Evolutionary conservation across 2,113 vertebrate genomes (phyloP).

Genomic region (Cettia cetti): DNA sequence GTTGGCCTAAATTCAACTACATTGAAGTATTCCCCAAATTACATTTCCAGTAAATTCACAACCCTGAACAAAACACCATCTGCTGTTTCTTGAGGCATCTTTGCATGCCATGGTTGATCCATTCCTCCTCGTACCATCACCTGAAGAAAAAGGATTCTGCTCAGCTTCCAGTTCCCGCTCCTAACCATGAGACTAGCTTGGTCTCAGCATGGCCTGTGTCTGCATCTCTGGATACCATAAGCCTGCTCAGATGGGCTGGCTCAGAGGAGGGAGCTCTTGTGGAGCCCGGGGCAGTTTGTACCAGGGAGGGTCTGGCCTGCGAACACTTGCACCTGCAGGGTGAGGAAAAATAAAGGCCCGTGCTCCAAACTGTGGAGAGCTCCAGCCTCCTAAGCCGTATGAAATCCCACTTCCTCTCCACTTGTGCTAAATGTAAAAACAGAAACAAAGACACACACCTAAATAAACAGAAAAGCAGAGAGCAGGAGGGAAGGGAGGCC

Average conservation of each 20-base stretch:
- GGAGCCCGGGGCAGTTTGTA: neutral
- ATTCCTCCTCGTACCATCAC: neutral
- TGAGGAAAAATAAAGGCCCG: neutral
- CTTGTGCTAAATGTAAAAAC: conserved; percentile 60
- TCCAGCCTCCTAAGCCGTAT: neutral
- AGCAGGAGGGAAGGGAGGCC: conserved; percentile 41
- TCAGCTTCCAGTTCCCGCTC: neutral
- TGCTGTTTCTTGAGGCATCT: neutral
- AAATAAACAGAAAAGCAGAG: conserved; percentile 60
- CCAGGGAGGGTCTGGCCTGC: neutral
- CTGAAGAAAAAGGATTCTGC: neutral
- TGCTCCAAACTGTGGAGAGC: neutral
- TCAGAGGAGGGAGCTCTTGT: neutral
- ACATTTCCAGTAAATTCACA: neutral
- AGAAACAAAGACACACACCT: conserved; percentile 67
- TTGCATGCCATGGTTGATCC: neutral
- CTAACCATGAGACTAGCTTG: neutral
- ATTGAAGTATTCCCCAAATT: neutral
- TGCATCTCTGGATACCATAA: neutral
- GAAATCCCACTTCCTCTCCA: conserved; percentile 68
- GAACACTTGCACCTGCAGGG: neutral
- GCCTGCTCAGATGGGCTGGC: neutral
- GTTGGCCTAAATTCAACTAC: neutral
- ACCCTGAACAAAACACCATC: neutral
- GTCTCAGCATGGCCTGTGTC: neutral